Evolutionary conservation across 1,140 invertebrate species (phyloP).

Genomic region (Zaprionus davidi): DNA sequence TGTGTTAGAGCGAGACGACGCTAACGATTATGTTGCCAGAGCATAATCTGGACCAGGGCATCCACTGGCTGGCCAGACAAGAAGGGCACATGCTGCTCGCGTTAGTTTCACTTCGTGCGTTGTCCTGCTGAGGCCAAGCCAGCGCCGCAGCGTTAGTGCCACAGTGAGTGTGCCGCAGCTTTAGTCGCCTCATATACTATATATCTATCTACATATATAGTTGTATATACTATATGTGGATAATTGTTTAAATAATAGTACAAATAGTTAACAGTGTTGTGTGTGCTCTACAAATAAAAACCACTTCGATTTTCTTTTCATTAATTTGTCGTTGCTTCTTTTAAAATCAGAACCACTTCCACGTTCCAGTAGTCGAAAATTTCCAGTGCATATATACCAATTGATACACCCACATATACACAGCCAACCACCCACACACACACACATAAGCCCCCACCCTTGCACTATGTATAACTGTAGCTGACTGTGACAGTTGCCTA

Average conservation of each 20-base stretch:
- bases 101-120: slow-evolving; percentile 84
- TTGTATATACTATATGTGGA: slow-evolving; percentile 18
- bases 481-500: slow-evolving; percentile 63
- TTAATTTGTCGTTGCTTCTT: not conserved
- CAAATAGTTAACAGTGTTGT: slow-evolving; percentile 5
- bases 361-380: slow-evolving; percentile 64
- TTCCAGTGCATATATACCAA: slow-evolving; percentile 69
- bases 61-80: slow-evolving; percentile 71
- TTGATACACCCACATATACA: slow-evolving; percentile 19
- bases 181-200: slow-evolving; percentile 39
- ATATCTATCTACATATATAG: slow-evolving; percentile 23
- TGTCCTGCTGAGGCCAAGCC: slow-evolving; percentile 83
- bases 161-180: slow-evolving; percentile 37
- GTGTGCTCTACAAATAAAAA: not conserved
- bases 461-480: slow-evolving; percentile 16
- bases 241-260: slow-evolving; percentile 26
- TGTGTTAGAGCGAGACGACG: slow-evolving; percentile 44
- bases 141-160: slow-evolving; percentile 69
- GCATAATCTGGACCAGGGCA: slow-evolving; percentile 75
- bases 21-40: slow-evolving; percentile 59
- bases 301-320: not conserved
- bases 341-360: slow-evolving; percentile 34
- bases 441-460: not conserved
- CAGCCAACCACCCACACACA: not conserved
- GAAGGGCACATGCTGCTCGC: slow-evolving; percentile 75